Evolutionary conservation across 2,113 vertebrate species (phyloP).

Genomic region (Nettapus auritus): DNA sequence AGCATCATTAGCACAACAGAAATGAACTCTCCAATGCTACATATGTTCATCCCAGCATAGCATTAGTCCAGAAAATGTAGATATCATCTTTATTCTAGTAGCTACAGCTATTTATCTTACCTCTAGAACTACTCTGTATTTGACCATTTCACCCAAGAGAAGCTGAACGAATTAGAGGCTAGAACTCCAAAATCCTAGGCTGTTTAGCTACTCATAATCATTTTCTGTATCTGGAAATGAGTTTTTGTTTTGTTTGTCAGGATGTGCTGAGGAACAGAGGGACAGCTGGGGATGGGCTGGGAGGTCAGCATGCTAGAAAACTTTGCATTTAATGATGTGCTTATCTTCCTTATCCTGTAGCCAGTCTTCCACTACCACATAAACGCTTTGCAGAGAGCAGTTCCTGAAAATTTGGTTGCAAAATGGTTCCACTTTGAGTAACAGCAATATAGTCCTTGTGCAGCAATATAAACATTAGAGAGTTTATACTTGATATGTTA

Average conservation of each 20-base stretch:
- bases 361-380: not conserved
- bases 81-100: not conserved
- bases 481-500: not conserved
- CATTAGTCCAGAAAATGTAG: not conserved
- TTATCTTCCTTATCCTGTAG: not conserved
- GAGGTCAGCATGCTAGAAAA: not conserved
- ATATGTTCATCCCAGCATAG: not conserved
- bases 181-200: not conserved
- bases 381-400: not conserved
- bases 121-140: not conserved
- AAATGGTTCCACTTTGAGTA: not conserved
- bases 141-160: not conserved
- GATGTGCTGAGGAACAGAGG: not conserved
- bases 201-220: not conserved
- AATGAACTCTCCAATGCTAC: not conserved
- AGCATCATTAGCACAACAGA: not conserved
- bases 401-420: not conserved
- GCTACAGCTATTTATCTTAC: not conserved
- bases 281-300: not conserved
- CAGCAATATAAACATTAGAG: not conserved
- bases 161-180: not conserved
- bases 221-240: not conserved
- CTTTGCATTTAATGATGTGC: not conserved
- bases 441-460: not conserved
- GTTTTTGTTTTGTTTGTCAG: not conserved